Conservation (phyloP, 2,888 invertebrate genomes). For the Sialis fuliginosa region DNA sequence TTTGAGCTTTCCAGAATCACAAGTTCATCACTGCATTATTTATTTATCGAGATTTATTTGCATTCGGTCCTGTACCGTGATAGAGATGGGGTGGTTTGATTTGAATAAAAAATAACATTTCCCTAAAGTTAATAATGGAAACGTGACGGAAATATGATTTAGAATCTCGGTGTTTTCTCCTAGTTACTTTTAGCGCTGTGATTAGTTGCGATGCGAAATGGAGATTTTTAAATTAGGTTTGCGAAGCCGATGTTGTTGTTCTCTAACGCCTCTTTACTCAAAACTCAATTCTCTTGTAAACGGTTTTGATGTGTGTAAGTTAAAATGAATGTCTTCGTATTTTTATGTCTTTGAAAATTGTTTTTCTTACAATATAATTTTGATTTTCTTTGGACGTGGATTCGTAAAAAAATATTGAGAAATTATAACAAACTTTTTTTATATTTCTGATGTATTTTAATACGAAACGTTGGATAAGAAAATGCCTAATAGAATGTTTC, state of each 20-base stretch:
- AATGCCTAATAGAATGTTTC: too few relatives aligned
- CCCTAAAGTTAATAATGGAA: constrained; percentile 28
- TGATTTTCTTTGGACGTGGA: neutral
- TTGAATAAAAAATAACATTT: constrained; percentile 29
- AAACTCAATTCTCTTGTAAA: too few relatives aligned
- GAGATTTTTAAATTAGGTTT: constrained; percentile 5
- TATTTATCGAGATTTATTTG: too few relatives aligned
- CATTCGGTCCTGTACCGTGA: constrained; percentile 1
- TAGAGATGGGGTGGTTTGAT: constrained; percentile 14
- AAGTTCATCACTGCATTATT: too few relatives aligned
- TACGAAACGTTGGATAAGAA: too few relatives aligned
- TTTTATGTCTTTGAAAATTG: neutral
- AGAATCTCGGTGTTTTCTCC: constrained; percentile 1
- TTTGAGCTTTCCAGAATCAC: too few relatives aligned
- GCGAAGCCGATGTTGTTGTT: neutral
- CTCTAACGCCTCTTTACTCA: too few relatives aligned
- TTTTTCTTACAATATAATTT: neutral
- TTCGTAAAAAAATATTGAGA: neutral
- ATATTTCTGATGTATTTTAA: too few relatives aligned
- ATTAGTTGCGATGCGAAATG: constrained; percentile 1
- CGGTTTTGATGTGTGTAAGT: too few relatives aligned
- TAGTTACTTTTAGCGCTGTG: constrained; percentile 2
- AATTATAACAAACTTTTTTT: neutral
- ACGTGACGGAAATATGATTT: constrained; percentile 29
- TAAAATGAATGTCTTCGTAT: neutral